These are phyloP conservation scores for Cololabis saira DNA, from an alignment of 2,113 vertebrate species.

Conservation along the genomic window DNA sequence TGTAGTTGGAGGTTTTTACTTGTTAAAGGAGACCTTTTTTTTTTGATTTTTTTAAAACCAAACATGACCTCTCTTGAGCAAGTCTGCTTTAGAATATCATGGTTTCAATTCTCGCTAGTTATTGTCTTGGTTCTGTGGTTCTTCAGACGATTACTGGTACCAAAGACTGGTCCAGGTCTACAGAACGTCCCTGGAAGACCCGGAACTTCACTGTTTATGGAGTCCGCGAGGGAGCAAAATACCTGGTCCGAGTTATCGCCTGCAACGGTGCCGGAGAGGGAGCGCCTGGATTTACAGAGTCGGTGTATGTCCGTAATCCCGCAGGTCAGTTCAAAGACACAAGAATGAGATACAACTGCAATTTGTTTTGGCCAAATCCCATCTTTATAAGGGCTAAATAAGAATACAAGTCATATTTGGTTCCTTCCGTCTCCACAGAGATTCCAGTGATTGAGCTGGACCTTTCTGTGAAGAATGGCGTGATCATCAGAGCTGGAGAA, in stretches of 20 bases:
- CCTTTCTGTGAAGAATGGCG: constrained; percentile 86
- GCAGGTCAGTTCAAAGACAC: constrained; percentile 82
- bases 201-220: constrained; percentile 88
- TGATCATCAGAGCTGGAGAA: constrained; percentile 92
- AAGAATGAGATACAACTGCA: neutral
- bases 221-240: constrained; percentile 95
- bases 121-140: neutral
- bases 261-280: constrained; percentile 94
- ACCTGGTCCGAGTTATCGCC: constrained; percentile 90
- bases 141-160: constrained; percentile 82
- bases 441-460: constrained; percentile 90
- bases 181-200: constrained; percentile 88
- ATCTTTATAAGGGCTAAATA: no score
- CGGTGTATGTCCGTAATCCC: constrained; percentile 91
- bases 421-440: constrained; percentile 75
- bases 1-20: no score
- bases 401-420: neutral
- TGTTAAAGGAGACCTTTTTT: no score
- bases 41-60: no score
- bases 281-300: constrained; percentile 90
- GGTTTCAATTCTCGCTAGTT: neutral
- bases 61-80: no score
- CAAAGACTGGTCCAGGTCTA: constrained; percentile 96
- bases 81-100: neutral
- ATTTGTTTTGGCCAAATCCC: no score